Conservation (phyloP, 2,113 vertebrate genomes). For the Cavia porcellus region DNA sequence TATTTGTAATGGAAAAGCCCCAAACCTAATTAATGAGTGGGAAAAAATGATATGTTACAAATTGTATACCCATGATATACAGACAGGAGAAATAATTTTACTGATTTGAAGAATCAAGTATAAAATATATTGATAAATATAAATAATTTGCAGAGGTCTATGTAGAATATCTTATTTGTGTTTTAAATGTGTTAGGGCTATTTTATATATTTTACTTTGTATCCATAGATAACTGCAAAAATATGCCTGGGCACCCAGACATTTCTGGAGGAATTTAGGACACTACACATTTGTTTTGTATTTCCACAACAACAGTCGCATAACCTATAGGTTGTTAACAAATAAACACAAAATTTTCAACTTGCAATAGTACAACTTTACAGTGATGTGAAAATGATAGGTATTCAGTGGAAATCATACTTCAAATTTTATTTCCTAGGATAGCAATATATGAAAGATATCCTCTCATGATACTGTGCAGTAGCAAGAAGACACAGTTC, state of each 20-base stretch:
- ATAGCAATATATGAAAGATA: background rate
- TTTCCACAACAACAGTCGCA: background rate
- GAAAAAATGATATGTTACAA: background rate
- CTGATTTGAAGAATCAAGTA: background rate
- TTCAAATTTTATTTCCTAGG: background rate
- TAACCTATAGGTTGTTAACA: background rate
- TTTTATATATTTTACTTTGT: background rate
- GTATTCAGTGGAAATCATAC: background rate
- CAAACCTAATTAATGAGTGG: background rate
- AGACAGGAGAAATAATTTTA: background rate
- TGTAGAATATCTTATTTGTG: background rate
- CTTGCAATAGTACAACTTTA: background rate
- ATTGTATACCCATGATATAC: background rate
- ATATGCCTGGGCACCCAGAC: background rate
- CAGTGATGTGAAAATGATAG: background rate
- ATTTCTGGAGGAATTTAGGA: constrained; percentile 18
- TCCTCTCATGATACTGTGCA: too few relatives aligned
- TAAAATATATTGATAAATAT: background rate
- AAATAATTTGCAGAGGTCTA: background rate
- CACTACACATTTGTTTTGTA: background rate
- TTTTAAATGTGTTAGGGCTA: background rate
- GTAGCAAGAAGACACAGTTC: background rate
- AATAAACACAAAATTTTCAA: background rate
- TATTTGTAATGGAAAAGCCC: background rate
- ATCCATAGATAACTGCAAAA: background rate